phyloP scores from a whole-genome alignment of 2,888 invertebrate species.

The Drosophila sordidula region DNA sequence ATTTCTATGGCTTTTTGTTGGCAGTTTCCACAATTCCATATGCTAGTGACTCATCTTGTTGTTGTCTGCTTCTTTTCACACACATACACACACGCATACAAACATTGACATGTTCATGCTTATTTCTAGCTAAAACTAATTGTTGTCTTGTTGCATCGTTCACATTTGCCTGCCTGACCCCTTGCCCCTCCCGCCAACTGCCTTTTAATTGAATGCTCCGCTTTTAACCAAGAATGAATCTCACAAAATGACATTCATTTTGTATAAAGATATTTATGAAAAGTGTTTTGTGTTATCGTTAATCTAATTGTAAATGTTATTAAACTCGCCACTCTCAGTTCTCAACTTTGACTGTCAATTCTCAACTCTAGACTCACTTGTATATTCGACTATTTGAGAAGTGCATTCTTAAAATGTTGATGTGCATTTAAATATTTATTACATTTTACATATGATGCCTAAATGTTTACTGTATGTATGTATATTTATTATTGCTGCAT shows the following conservation, averaged over 20 bases:
- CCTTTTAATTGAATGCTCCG: conserved; percentile 45
- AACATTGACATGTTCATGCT: conserved; percentile 51
- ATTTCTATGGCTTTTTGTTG: conserved; percentile 35
- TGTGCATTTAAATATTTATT: conserved; percentile 41
- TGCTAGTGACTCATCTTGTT: conserved; percentile 54
- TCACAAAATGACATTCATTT: conserved; percentile 53
- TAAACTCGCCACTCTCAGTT: conserved; percentile 21
- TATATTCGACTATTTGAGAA: conserved; percentile 43
- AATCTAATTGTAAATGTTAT: conserved; percentile 59
- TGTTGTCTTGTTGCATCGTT: conserved; percentile 55
- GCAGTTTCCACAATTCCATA: conserved; percentile 30
- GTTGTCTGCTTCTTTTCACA: conserved; percentile 54
- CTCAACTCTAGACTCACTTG: conserved; percentile 41
- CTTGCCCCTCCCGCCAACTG: conserved; percentile 12
- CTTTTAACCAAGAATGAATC: conserved; percentile 31
- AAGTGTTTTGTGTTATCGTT: conserved; percentile 60
- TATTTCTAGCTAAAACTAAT: conserved; percentile 43
- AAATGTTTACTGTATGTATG: conserved; percentile 80
- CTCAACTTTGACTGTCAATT: conserved; percentile 16
- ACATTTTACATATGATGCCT: conserved; percentile 67
- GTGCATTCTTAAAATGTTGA: conserved; percentile 46
- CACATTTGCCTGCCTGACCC: conserved; percentile 49
- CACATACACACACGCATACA: conserved; percentile 1
- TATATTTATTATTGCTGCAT: conserved; percentile 84
- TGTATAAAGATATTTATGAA: conserved; percentile 52